Evolutionary conservation across 2,113 vertebrate species (phyloP).

Genomic region (Zapornia atra): DNA sequence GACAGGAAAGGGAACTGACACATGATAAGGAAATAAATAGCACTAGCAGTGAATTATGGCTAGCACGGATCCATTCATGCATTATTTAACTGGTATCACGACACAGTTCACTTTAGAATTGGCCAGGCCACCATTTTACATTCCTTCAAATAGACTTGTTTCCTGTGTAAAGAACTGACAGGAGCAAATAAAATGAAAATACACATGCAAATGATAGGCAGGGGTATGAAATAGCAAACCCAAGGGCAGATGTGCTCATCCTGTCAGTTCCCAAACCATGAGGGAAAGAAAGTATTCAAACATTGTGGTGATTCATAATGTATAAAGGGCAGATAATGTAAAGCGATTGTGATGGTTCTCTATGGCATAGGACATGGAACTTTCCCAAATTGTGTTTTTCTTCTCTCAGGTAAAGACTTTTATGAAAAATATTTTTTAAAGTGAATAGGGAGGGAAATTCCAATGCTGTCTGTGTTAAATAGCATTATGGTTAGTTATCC

Average conservation of each 20-base stretch:
- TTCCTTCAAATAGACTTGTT: neutral
- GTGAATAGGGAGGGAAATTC: neutral
- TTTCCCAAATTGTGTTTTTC: neutral
- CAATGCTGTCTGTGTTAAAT: neutral
- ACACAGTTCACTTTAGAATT: neutral
- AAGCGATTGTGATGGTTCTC: neutral
- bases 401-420: neutral
- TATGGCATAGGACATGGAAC: neutral
- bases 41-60: neutral
- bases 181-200: conserved; percentile 10
- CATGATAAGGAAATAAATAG: conserved; percentile 15
- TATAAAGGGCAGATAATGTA: neutral
- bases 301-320: neutral
- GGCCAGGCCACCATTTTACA: conserved; percentile 32
- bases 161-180: neutral
- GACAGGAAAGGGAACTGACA: conserved; percentile 55
- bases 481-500: neutral
- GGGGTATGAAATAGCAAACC: conserved; percentile 34
- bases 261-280: neutral
- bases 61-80: neutral
- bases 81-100: conserved; percentile 5
- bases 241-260: conserved; percentile 11
- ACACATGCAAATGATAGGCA: neutral
- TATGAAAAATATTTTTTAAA: neutral
- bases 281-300: neutral